A percentile compares a stretch with the other conserved stretches of the same genome.
Evolutionary conservation across 2,113 vertebrate genomes (phyloP).

Genomic region (Saguinus midas): DNA sequence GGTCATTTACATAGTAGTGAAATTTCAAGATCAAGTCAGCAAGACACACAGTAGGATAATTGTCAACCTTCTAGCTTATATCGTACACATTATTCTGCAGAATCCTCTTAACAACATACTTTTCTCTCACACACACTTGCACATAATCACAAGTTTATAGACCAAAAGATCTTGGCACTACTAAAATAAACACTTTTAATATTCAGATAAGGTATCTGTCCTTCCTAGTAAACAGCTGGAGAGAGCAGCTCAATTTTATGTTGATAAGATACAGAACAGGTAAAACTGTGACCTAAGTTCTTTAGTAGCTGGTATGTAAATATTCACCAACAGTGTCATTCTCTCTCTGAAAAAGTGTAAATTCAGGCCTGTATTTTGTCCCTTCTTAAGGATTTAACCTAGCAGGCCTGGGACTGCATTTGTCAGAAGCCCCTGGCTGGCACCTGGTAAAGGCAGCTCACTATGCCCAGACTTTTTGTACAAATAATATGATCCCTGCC

Average conservation of each 20-base stretch:
- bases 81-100: neutral
- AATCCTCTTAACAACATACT: neutral
- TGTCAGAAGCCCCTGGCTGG: neutral
- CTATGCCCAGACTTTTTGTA: neutral
- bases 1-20: fast-evolving
- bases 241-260: neutral
- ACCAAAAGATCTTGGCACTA: no score
- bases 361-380: neutral
- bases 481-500: fast-evolving
- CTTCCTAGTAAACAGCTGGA: neutral
- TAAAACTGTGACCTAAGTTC: neutral
- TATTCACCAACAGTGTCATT: neutral
- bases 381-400: no score
- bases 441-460: neutral
- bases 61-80: fast-evolving
- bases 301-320: neutral
- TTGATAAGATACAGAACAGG: neutral
- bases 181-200: neutral
- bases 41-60: fast-evolving
- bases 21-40: neutral
- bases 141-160: neutral
- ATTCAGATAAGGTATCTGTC: neutral
- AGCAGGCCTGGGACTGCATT: fast-evolving
- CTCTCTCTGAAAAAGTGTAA: neutral
- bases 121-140: neutral